Evolutionary conservation across 2,888 invertebrate genomes (phyloP).

Genomic region (Nasonia oneida): DNA sequence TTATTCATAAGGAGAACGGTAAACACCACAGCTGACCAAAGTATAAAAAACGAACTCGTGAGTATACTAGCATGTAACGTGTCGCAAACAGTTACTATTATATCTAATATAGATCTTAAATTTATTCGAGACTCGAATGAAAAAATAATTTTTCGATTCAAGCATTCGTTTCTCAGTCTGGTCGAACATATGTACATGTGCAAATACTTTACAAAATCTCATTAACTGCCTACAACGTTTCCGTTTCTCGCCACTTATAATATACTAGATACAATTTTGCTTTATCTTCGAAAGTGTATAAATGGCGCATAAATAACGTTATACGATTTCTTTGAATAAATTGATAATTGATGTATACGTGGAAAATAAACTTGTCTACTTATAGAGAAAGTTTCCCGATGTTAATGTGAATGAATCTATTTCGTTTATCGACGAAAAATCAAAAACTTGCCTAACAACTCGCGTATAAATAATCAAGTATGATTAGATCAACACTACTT

Average conservation of each 20-base stretch:
- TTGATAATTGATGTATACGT: not conserved
- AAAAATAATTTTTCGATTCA: not conserved
- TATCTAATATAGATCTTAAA: constrained; percentile 3
- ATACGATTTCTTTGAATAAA: not conserved
- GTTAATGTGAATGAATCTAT: not conserved
- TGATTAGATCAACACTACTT: not conserved
- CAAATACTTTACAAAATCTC: not conserved
- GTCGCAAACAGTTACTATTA: not conserved
- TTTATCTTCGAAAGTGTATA: not conserved
- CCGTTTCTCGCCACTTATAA: not conserved
- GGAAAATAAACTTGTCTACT: not conserved
- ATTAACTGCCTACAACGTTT: not conserved
- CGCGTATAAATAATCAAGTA: not conserved
- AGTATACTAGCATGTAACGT: not conserved
- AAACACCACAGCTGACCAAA: constrained; percentile 29
- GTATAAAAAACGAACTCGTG: constrained; percentile 16
- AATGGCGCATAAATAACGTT: not conserved
- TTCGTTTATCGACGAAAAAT: not conserved
- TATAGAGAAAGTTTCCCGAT: too few species aligned
- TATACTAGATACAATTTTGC: not conserved
- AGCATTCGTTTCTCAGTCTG: not conserved
- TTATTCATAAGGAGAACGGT: constrained; percentile 26
- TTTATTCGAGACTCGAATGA: not conserved
- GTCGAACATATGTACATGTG: not conserved
- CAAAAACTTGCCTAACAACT: not conserved